These are phyloP conservation scores for Gari tellinella DNA, from an alignment of 2,888 invertebrate genomes.

Conservation along the genomic window DNA sequence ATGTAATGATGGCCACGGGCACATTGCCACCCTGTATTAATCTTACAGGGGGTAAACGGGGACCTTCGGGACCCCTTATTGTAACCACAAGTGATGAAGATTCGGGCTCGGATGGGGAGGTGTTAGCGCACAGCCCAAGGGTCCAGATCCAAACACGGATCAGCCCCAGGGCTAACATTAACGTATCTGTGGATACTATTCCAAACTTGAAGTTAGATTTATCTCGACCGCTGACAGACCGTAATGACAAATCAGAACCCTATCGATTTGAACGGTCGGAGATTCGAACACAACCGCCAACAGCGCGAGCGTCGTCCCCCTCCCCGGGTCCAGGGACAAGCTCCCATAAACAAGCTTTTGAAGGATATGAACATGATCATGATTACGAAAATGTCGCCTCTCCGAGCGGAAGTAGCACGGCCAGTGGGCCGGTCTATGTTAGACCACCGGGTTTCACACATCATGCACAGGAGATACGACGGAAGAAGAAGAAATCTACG, in stretches of 20 bases:
- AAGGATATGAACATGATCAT: conserved; percentile 78
- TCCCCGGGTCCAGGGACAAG: conserved; percentile 35
- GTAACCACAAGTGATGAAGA: conserved; percentile 75
- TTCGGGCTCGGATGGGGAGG: conserved; percentile 54
- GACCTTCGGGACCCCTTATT: conserved; percentile 72
- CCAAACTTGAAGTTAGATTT: conserved; percentile 56
- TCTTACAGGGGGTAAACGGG: conserved; percentile 72
- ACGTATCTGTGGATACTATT: conserved; percentile 19
- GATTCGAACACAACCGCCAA: conserved; percentile 18
- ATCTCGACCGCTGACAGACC: conserved; percentile 31
- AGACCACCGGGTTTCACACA: conserved; percentile 82
- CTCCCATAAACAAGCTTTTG: conserved; percentile 57
- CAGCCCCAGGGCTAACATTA: conserved; percentile 52
- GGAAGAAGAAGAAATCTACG: conserved; percentile 79
- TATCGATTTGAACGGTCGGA: conserved; percentile 43
- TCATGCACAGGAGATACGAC: conserved; percentile 81
- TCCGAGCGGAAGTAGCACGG: conserved; percentile 81
- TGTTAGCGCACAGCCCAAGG: conserved; percentile 42
- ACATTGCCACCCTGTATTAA: conserved; percentile 65
- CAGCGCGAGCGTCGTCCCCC: conserved; percentile 36
- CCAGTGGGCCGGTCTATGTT: conserved; percentile 82
- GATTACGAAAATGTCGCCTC: conserved; percentile 81
- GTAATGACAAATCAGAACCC: conserved; percentile 15
- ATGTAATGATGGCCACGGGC: conserved; percentile 53
- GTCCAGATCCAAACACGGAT: conserved; percentile 31